These are phyloP conservation scores for Drosophila paracracens DNA, from an alignment of 2,888 invertebrate genomes.

Conservation along the genomic window DNA sequence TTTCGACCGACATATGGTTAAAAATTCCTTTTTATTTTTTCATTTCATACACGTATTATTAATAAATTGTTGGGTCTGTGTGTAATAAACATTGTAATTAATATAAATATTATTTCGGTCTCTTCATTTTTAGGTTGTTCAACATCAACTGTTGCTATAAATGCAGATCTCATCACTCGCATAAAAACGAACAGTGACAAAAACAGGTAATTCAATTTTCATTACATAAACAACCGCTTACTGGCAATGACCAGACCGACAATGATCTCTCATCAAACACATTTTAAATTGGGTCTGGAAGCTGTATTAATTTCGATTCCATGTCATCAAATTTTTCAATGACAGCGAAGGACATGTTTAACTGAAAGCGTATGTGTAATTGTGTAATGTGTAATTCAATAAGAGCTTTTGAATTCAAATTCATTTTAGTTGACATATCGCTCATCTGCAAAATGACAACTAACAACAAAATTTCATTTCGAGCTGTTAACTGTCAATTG, in stretches of 20 bases:
- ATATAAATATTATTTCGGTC: conserved; percentile 2
- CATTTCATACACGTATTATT: neutral
- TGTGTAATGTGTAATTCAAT: conserved; percentile 6
- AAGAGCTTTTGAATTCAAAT: conserved; percentile 28
- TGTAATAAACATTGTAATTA: neutral
- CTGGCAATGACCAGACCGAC: conserved; percentile 11
- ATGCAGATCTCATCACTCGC: conserved; percentile 22
- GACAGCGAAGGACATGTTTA: conserved; percentile 24
- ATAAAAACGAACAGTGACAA: conserved; percentile 6
- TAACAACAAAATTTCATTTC: conserved; percentile 67
- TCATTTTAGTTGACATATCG: conserved; percentile 34
- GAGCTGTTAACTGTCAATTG: conserved; percentile 22
- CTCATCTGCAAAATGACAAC: conserved; percentile 48
- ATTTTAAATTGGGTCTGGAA: conserved; percentile 17
- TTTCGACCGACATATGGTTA: conserved; percentile 46
- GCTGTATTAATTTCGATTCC: conserved; percentile 43
- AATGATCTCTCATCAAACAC: conserved; percentile 3
- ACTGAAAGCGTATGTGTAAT: neutral
- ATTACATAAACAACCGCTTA: conserved; percentile 16
- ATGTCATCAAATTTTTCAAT: conserved; percentile 34
- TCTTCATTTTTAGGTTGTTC: conserved; percentile 44
- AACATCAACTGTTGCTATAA: conserved; percentile 29
- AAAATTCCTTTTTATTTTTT: conserved; percentile 12
- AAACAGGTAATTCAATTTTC: conserved; percentile 62
- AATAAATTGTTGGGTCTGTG: neutral